Base-by-base conservation (phyloP, 37 sponge, comb jelly and placozoan genomes). In the Diacarnus erythraeanus region DNA sequence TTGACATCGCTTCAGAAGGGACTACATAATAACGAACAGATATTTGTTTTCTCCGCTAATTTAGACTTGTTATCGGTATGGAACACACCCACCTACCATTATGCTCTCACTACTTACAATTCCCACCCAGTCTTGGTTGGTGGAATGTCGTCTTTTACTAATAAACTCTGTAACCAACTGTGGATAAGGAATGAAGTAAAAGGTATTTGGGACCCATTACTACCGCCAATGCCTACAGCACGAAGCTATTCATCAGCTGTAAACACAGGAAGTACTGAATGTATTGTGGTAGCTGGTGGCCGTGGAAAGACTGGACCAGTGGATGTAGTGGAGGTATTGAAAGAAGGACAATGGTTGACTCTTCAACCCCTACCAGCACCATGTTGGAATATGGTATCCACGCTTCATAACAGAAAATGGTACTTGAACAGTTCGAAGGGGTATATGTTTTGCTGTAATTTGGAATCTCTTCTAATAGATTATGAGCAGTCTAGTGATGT, bases 161-260 rank as follows among this genome's bases (percentile, higher is more conserved):
- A 41, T 23, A 23, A 5, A 10, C 41, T 61, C 30, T 63, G 64
- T 26, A 63, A 63, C 23, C 10, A 60, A 21, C 38, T 77, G 42
- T 77, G 42, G 40, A 26, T 1, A 26, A 59, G 25, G 39, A 37
- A 20, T 25, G 64, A 22, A 41, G 3, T 23, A 30, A 25, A 35
- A 0, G 9, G 38, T 12, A 63, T 61, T 61, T 63, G 25, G 43
- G 34, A 59, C 2, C 8, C 64, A 38, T 64, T 64, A 21, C 6
- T 47, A 47, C 65, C 42, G 38, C 64, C 77, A 59, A 77, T 77
- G 77, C 63, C 39, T 39, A 77, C 77, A 17, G 25, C 33, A 39
- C 64, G 64, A 36, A 38, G 27, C 38, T 27, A 29, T 38, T 59
- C 77, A 63, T 77, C 77, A 10, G 63, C 65, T 77, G 29, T 63